A percentile compares a stretch with the other conserved stretches of the same genome.
Conservation (phyloP, 1,140 invertebrate species). For the Dendrolimus kikuchii region DNA sequence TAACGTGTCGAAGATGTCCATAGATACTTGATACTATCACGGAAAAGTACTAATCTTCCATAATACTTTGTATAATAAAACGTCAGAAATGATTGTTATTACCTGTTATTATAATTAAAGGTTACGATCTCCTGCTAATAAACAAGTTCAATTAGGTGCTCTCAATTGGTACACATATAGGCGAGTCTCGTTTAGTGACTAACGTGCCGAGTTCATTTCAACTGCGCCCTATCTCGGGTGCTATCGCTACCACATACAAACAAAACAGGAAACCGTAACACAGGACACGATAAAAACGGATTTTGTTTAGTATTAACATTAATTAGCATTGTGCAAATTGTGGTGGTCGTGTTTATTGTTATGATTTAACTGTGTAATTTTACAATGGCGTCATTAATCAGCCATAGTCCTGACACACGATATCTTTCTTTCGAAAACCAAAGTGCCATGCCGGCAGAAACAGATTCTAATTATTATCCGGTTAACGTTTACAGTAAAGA, state of each 20-base stretch:
- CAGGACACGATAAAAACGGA: constrained; percentile 54
- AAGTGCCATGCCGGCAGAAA: constrained; percentile 16
- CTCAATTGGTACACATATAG: not conserved
- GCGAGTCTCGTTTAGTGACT: not conserved
- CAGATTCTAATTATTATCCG: constrained; percentile 24
- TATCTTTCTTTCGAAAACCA: constrained; percentile 37
- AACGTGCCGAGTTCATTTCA: constrained; percentile 3
- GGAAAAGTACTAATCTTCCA: too few species aligned
- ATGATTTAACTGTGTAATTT: constrained; percentile 13
- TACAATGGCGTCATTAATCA: constrained; percentile 34
- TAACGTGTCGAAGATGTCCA: not conserved
- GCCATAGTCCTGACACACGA: constrained; percentile 21
- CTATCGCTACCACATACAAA: constrained; percentile 27
- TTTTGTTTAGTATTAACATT: constrained; percentile 43
- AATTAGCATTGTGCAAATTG: constrained; percentile 16
- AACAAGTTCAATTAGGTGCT: too few species aligned
- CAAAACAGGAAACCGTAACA: constrained; percentile 51
- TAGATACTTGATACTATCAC: not conserved
- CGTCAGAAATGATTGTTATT: too few species aligned
- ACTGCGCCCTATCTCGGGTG: constrained; percentile 15
- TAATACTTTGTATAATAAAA: too few species aligned
- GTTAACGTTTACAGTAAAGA: constrained; percentile 45
- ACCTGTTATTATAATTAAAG: too few species aligned
- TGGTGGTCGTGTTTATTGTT: constrained; percentile 21
- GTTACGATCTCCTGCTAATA: too few species aligned